Percentiles rank a stretch among this genome's conserved stretches.
phyloP scores from a whole-genome alignment of 2,888 invertebrate species.

The Mythimna pallens region DNA sequence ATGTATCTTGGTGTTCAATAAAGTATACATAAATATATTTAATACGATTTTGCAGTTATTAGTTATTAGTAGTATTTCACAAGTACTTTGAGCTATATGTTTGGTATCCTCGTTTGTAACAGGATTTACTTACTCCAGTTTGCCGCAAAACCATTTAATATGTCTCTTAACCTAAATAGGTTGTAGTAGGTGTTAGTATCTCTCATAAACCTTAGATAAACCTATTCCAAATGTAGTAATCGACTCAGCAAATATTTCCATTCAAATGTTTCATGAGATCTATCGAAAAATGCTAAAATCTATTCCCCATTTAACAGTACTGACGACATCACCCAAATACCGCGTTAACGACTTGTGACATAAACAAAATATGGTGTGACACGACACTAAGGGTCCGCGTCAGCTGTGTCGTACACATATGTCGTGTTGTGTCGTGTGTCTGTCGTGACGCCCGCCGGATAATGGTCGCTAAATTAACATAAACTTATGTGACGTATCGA shows the following conservation, averaged over 20 bases:
- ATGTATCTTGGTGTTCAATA: too few species aligned
- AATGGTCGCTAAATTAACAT: conserved; percentile 23
- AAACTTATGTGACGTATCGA: conserved; percentile 29
- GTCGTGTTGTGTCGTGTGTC: background rate
- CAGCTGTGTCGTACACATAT: background rate
- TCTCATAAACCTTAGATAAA: too few species aligned
- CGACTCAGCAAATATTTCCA: background rate
- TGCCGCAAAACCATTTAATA: too few species aligned
- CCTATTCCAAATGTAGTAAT: background rate
- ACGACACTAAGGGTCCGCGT: conserved; percentile 2
- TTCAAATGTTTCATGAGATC: too few species aligned
- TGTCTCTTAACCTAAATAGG: too few species aligned
- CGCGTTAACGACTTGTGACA: conserved; percentile 17
- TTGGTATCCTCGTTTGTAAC: too few species aligned
- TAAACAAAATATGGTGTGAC: conserved; percentile 28
- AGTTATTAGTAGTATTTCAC: too few species aligned
- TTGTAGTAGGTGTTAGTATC: too few species aligned
- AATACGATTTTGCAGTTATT: too few species aligned
- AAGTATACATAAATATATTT: too few species aligned
- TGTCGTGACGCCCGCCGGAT: conserved; percentile 7
- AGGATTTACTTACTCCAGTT: too few species aligned
- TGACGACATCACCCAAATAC: background rate
- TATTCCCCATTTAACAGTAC: conserved; percentile 1
- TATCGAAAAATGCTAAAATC: background rate
- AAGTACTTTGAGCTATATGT: too few species aligned